A percentile compares a stretch with the other conserved stretches of the same genome.
Evolutionary conservation across 2,797 vertebrate genomes (phyloP).

Genomic region (Arnoldichthys spilopterus): DNA sequence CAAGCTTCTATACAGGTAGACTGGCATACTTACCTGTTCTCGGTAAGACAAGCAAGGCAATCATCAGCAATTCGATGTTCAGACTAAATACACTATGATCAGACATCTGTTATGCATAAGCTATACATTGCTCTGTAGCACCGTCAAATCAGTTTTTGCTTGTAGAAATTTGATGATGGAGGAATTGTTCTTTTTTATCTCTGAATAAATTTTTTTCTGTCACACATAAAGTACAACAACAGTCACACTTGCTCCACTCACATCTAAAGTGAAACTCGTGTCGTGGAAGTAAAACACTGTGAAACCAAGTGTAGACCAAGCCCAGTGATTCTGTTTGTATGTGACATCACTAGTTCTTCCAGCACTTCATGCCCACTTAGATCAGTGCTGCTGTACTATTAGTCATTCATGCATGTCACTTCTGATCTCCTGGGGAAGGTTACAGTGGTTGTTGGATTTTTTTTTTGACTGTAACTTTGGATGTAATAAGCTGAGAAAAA

Average conservation of each 20-base stretch:
- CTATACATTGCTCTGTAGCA: no score
- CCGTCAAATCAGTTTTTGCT: no score
- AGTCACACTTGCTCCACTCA: background rate
- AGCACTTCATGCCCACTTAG: constrained; percentile 17
- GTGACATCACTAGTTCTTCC: constrained; percentile 16
- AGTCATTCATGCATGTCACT: constrained; percentile 22
- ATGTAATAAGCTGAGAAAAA: background rate
- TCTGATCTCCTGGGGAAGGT: constrained; percentile 8
- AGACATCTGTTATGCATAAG: no score
- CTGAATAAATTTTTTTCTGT: no score
- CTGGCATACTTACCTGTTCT: no score
- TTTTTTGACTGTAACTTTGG: background rate
- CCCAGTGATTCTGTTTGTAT: constrained; percentile 12
- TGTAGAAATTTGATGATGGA: no score
- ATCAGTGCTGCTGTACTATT: constrained; percentile 1
- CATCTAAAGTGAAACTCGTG: background rate
- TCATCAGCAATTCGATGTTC: no score
- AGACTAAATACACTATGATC: no score
- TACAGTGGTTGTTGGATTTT: background rate
- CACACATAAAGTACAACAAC: background rate
- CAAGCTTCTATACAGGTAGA: no score
- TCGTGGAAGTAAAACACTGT: background rate
- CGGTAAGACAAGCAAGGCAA: no score
- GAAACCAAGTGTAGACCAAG: background rate
- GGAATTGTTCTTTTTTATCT: no score